These are phyloP conservation scores for Crocallis elinguaria DNA, from an alignment of 2,888 invertebrate genomes.

Conservation along the genomic window DNA sequence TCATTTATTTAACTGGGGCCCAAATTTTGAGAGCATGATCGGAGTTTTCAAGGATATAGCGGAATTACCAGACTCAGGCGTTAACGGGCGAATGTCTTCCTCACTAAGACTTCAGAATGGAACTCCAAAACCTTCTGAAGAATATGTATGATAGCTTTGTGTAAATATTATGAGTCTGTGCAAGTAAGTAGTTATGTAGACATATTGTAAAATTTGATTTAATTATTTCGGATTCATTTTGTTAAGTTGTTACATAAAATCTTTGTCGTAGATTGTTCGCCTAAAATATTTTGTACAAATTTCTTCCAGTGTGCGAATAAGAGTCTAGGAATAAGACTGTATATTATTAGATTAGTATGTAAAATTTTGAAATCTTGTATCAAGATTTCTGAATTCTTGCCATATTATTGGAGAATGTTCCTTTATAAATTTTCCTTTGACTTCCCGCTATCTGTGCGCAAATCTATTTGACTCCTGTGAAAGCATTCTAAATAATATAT, in stretches of 20 bases:
- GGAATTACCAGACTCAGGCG: constrained; percentile 94
- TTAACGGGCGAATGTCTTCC: constrained; percentile 89
- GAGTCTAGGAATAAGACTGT: constrained; percentile 39
- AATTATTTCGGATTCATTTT: constrained; percentile 4
- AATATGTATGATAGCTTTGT: constrained; percentile 88
- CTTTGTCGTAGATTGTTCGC: constrained; percentile 16
- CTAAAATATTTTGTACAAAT: constrained; percentile 40
- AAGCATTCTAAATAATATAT: background rate
- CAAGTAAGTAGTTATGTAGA: background rate
- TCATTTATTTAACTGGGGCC: constrained; percentile 97
- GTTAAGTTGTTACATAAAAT: constrained; percentile 2
- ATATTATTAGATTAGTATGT: constrained; percentile 55
- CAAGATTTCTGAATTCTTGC: constrained; percentile 81
- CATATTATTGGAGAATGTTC: constrained; percentile 59
- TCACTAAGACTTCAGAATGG: constrained; percentile 90
- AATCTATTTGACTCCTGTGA: background rate
- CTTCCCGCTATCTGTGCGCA: background rate
- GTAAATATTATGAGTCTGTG: constrained; percentile 38
- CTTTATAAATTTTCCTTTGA: background rate
- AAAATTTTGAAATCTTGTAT: constrained; percentile 80
- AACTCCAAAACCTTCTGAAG: constrained; percentile 94
- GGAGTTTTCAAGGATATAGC: constrained; percentile 99
- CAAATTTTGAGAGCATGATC: constrained; percentile 97
- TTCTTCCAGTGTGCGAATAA: constrained; percentile 30
- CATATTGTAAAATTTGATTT: constrained; percentile 9